Evolutionary conservation across 2,888 invertebrate species (phyloP), one percentile per base, ranked within the genome.

Genomic region (Xanthorhoe designata): DNA sequence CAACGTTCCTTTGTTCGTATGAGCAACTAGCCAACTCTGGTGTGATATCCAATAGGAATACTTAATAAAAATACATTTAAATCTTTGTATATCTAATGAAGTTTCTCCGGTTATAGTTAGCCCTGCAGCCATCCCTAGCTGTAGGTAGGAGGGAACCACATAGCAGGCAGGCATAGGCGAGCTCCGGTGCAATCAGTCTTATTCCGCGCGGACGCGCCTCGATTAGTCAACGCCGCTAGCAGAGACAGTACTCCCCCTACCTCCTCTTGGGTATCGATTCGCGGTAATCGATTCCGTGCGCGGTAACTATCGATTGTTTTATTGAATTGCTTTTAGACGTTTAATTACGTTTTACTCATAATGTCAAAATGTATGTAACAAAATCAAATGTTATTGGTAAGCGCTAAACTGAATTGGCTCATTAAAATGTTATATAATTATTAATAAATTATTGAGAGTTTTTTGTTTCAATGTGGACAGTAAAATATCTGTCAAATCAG

Each of bases 221-320:
- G 88, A 92, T 92, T 92, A 92, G 91, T 92, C 92, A 92, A 91
- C 91, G 92, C 91, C 92, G 83, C 85, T 83, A 87, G 90, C 92
- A 93, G 93, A 92, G 91, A 92, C 92, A 91, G 83, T 84, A 76
- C 68, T 78, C 84, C 86, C 86, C 84, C 87, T 74, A 80, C 87
- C 88, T 85, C 86, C 87, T 86, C 84, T 72, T 76, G 81, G 75
- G 80, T 88, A 92, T 92, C 91, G 93, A 92, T 89, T 91, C 83
- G 80, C 76, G 75, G 86, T 87, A 89, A 91, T 92, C 92, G 91
- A 91, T 92, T 90, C 83, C 73, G 86, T 84, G 80, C 80, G 81
- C 75, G 80, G 81, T 80, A 83, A 84, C 80, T 85, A 88, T 90
- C 87, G 88, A 90, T 89, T 85, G 77, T 81, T 82, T 79, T 78